Conservation (phyloP, 2,113 vertebrate genomes). For the Sinocyclocheilus maitianheensis region DNA sequence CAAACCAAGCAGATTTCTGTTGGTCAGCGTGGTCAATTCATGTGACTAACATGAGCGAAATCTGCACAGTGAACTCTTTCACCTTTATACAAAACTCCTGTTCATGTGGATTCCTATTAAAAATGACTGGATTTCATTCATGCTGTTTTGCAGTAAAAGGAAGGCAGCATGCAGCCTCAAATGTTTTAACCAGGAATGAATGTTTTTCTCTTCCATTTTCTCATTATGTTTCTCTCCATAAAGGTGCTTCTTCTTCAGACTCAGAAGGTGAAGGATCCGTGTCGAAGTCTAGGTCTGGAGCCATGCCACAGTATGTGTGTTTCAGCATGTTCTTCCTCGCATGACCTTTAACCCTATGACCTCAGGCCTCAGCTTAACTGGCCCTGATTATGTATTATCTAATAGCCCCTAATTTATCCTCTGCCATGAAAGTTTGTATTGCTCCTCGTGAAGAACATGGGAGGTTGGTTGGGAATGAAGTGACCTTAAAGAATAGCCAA, state of each 20-base stretch:
- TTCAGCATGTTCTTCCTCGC: conserved; percentile 40
- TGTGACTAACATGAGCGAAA: neutral
- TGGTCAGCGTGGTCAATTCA: neutral
- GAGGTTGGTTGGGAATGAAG: neutral
- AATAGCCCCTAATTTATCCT: conserved; percentile 17
- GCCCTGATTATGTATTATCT: neutral
- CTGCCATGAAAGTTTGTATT: neutral
- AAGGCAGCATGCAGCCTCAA: neutral
- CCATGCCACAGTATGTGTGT: conserved; percentile 91
- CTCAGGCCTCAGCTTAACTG: neutral
- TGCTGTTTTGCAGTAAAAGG: neutral
- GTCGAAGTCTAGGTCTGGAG: conserved; percentile 83
- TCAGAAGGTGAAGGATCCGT: conserved; percentile 86
- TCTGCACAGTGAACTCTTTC: neutral
- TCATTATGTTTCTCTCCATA: neutral
- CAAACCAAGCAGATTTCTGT: neutral
- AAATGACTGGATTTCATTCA: neutral
- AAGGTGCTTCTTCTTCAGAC: conserved; percentile 93
- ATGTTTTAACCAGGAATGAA: neutral
- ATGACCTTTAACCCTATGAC: conserved; percentile 11
- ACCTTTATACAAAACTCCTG: neutral
- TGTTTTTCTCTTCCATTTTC: conserved; percentile 1
- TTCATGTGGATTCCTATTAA: neutral
- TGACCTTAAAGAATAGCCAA: neutral
- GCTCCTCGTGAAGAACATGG: neutral